Conservation (phyloP, 1,140 invertebrate genomes). For the Brachionus sp. region DNA sequence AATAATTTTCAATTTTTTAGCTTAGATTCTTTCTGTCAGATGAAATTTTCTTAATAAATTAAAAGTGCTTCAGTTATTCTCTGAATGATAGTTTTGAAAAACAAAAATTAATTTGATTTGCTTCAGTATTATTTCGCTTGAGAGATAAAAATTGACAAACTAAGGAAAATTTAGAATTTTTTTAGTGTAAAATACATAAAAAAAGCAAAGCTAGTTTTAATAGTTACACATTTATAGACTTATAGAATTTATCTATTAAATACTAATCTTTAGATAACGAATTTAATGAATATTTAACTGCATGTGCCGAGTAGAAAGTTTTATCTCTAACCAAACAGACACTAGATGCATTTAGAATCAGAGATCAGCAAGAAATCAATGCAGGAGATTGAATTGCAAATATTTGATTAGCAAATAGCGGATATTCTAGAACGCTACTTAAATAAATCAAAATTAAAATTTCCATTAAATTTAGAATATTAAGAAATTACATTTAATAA, state of each 20-base stretch:
- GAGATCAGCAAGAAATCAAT: background rate
- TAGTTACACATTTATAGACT: background rate
- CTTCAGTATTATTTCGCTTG: background rate
- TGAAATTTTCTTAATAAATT: background rate
- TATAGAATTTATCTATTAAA: background rate
- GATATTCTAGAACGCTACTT: constrained; percentile 7
- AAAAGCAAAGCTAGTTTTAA: background rate
- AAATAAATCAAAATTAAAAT: background rate
- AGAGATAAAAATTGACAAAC: background rate
- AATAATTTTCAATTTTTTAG: background rate
- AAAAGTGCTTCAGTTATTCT: background rate
- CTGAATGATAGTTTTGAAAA: background rate
- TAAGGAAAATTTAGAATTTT: background rate
- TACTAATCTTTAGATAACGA: background rate
- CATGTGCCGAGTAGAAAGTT: background rate
- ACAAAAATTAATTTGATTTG: background rate
- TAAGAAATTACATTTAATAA: background rate
- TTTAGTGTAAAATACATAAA: too few relatives aligned
- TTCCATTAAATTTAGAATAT: background rate
- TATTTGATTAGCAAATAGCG: background rate
- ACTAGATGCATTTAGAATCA: background rate
- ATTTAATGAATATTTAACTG: background rate
- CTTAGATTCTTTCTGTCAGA: background rate
- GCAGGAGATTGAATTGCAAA: background rate
- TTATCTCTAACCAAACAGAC: background rate